A percentile compares a stretch with the other conserved stretches of the same genome.
Conservation (phyloP, 2,797 vertebrate genomes). For the Poeciliopsis paucimaculata region DNA sequence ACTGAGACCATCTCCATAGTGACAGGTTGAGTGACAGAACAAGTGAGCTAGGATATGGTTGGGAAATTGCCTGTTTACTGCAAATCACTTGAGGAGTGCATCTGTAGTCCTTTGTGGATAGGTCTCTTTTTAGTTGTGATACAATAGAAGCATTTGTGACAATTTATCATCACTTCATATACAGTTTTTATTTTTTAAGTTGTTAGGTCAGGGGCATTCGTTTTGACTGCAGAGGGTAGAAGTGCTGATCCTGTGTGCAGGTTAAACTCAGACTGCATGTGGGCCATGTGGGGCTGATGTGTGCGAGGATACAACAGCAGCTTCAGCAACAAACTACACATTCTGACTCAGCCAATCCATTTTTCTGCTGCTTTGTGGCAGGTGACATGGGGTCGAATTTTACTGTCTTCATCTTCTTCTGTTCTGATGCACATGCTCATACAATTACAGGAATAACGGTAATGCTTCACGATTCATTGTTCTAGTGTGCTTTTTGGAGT, state of each 20-base stretch:
- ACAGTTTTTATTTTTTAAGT: not conserved
- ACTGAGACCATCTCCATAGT: slow-evolving; percentile 74
- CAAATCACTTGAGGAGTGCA: slow-evolving; percentile 53
- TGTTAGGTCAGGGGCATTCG: slow-evolving; percentile 10
- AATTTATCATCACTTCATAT: slow-evolving; percentile 7
- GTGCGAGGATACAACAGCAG: slow-evolving; percentile 50
- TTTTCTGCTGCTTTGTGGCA: slow-evolving; percentile 44
- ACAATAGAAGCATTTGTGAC: slow-evolving; percentile 15
- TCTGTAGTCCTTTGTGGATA: slow-evolving; percentile 8
- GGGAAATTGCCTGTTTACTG: slow-evolving; percentile 70
- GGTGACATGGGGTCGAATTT: slow-evolving; percentile 57
- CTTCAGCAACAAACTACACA: slow-evolving; percentile 52
- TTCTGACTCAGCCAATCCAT: slow-evolving; percentile 61
- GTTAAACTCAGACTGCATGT: slow-evolving; percentile 41
- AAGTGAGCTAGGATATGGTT: slow-evolving; percentile 55
- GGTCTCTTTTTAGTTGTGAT: not conserved
- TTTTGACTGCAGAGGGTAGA: slow-evolving; percentile 26
- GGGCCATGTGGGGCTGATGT: slow-evolving; percentile 19
- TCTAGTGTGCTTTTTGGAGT: not conserved
- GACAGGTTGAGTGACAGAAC: slow-evolving; percentile 74
- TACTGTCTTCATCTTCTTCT: slow-evolving; percentile 24
- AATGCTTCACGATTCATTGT: slow-evolving; percentile 3
- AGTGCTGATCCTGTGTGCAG: slow-evolving; percentile 56
- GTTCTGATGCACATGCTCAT: slow-evolving; percentile 5
- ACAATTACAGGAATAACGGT: not conserved